Base-by-base conservation (phyloP, 2,797 vertebrate species). In the Enteromius viviparus region DNA sequence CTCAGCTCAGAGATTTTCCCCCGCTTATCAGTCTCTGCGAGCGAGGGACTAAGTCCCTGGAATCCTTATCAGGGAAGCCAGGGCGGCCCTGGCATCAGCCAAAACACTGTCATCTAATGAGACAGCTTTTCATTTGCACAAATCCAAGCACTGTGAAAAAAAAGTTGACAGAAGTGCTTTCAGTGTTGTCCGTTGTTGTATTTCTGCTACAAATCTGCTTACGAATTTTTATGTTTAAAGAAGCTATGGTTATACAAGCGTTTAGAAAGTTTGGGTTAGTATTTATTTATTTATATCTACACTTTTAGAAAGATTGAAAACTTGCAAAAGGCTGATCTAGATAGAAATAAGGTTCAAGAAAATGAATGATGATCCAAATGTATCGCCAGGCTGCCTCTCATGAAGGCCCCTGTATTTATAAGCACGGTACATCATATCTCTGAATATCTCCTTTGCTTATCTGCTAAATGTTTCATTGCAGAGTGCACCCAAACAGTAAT, bases 11-110 rank as follows among this genome's bases (percentile, higher is more conserved):
- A 88, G 80, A 76, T 42, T 64, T 74, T 64, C 64, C 71, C 81
- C 76, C 58, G 83, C 81, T 83, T 89, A 91, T 90, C 86, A 85
- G 87, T 81, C 70, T 78, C 74, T 87, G 86, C 78, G 87, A 87
- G 29, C 86, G 82, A 87, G 88, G 92, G 64, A 66, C 88, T 80
- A 88, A 88, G 74, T 70, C 74, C 69, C 75, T 81, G 62, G 45
- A 72, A 69, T 83, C 87, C 85, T 87, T 87, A 87, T 86, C 87
- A 75, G 37, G 69, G 9, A 51, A 58, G 45, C n/a, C 72, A 34
- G 81, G 37, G 23, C 21, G 3, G 21, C 23, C 40, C 23, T 65
- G 47, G 60, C 45, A 42, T 66, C 37, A 55, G 62, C 34, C 72
- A 76, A 76, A 82, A 82, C 60, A 82, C 40, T 34, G 32, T 82